A percentile compares a stretch with the other conserved stretches of the same genome.
phyloP scores from a whole-genome alignment of 2,113 vertebrate species.

The Cyphomyrus discorhynchus region DNA sequence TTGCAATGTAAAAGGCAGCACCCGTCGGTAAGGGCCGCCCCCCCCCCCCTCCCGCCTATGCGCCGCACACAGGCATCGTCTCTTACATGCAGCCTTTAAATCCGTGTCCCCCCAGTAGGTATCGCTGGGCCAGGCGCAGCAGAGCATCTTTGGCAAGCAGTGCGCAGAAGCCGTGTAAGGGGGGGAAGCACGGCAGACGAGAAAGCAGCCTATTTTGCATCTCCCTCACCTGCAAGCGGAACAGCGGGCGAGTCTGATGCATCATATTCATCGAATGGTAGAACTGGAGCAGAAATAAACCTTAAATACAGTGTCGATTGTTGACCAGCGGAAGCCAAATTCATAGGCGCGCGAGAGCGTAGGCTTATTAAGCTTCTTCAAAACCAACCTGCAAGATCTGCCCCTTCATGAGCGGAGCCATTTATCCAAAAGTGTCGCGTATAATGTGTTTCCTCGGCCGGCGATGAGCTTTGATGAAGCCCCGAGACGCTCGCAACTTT shows the following conservation, averaged over 20 bases:
- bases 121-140: conserved; percentile 12
- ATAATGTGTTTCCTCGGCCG: background rate
- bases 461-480: background rate
- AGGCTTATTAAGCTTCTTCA: background rate
- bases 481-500: conserved; percentile 2
- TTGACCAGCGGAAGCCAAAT: background rate
- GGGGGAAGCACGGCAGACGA: conserved; percentile 5
- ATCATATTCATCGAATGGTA: background rate
- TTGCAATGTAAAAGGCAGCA: background rate
- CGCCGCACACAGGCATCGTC: conserved; percentile 1
- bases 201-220: conserved; percentile 12
- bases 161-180: conserved; percentile 34
- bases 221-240: conserved; percentile 18
- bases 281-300: background rate
- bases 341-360: background rate
- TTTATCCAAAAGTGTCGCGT: background rate
- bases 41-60: background rate
- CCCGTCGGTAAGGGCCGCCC: background rate
- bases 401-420: background rate
- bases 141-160: conserved; percentile 22
- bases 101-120: background rate
- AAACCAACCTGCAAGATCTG: background rate
- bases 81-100: background rate
- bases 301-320: background rate
- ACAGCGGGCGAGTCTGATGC: background rate